phyloP scores from a whole-genome alignment of 2,797 vertebrate genomes.

The Phylloscopus collybita region DNA sequence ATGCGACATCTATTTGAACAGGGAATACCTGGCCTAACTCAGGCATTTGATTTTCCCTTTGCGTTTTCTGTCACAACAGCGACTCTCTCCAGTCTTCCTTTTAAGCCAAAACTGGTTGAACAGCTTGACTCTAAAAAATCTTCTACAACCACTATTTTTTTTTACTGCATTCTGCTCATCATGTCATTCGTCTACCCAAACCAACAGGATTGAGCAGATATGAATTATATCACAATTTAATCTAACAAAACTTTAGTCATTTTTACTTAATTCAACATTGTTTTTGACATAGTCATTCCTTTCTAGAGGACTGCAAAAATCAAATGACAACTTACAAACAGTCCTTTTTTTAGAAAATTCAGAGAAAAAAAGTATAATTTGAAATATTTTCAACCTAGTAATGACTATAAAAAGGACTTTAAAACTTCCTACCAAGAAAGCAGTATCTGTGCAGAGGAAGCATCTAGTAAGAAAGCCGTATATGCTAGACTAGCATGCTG shows the following conservation, averaged over 20 bases:
- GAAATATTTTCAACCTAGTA: neutral
- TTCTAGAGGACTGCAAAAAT: neutral
- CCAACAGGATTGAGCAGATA: neutral
- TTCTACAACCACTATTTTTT: neutral
- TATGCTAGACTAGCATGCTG: neutral
- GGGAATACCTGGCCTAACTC: neutral
- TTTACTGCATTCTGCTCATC: neutral
- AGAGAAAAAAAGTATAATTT: neutral
- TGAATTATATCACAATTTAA: neutral
- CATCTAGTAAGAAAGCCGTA: neutral
- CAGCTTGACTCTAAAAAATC: neutral
- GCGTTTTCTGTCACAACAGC: neutral
- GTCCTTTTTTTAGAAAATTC: neutral
- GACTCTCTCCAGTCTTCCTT: neutral
- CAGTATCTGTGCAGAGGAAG: neutral
- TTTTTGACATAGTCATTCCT: neutral
- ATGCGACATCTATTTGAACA: neutral
- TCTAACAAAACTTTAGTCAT: neutral
- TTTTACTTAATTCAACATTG: neutral
- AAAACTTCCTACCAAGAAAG: neutral
- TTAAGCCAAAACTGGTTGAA: neutral
- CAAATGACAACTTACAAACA: neutral
- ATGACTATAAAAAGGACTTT: neutral
- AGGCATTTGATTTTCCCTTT: neutral
- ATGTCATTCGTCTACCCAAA: neutral